Base-by-base conservation (phyloP, 1,140 invertebrate species). In the Ruditapes philippinarum region DNA sequence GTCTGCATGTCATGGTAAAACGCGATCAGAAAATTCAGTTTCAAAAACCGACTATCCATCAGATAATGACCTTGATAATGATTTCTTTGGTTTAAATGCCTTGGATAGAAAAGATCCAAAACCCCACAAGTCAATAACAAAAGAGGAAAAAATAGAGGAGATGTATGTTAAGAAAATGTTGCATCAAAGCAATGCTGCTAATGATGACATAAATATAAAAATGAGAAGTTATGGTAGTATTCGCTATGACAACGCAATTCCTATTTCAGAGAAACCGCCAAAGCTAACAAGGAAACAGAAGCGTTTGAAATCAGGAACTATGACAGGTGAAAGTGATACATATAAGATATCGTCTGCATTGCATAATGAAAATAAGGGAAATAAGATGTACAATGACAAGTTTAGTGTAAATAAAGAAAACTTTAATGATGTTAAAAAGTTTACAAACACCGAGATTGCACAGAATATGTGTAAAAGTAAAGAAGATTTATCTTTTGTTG, bases 11-110 rank as follows among this genome's bases (percentile, higher is more conserved):
- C 33, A 38, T 70, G 11, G 57, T 28, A 70, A 70, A 70, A 38
- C 65, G 28, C 36, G 2, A 2, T 9, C 33, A 28, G 25, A 25
- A 28, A 28, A 62, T 28, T 11, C 57, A 38, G 38, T 38, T 9
- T 45, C 42, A 14, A 4, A 31, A 1, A 4, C 28, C 2, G 31
- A 65, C 36, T 38, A 70, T 70, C 9, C 28, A 31, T 31, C 22
- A 33, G 73, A 81, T 45, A 31, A 87, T 31, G 11, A 19, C 25
- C 38, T n/a, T 76, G 45, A 60, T 40, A 7, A 79, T 74, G 54
- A 79, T 79, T 81, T 81, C 28, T 81, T 42, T 81, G 79, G 79
- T 22, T 5, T 81, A 0, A 36, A 40, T 22, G 51, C 36, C 31
- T n/a, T 28, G 22, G 28, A 54, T 31, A 51, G 31, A 65, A 17